Percentiles rank a stretch among this genome's conserved stretches.
Evolutionary conservation across 2,888 invertebrate species (phyloP).

Genomic region (Aproaerema taeniolella): DNA sequence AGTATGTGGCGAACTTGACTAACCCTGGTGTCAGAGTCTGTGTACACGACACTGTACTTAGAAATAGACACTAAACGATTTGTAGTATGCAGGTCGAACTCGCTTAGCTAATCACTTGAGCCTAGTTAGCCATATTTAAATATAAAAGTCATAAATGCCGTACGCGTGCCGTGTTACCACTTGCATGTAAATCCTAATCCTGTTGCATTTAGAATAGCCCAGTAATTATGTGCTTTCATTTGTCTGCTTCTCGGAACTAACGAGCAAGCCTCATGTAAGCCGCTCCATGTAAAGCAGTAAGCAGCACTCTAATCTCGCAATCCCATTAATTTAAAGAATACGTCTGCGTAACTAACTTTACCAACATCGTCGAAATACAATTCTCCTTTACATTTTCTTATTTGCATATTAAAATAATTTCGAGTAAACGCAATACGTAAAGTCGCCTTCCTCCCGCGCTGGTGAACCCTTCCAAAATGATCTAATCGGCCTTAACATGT

Average conservation of each 20-base stretch:
- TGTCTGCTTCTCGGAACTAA: conserved; percentile 72
- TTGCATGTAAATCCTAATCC: conserved; percentile 74
- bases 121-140: conserved; percentile 41
- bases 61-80: no score
- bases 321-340: conserved; percentile 77
- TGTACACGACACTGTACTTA: no score
- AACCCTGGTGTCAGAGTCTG: no score
- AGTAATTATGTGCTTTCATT: conserved; percentile 78
- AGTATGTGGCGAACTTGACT: no score
- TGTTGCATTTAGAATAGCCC: conserved; percentile 74
- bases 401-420: conserved; percentile 78
- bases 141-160: conserved; percentile 71
- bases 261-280: conserved; percentile 61
- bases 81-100: no score
- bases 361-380: conserved; percentile 70
- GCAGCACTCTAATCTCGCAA: conserved; percentile 73
- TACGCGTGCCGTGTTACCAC: conserved; percentile 69
- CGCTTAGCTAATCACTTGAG: not conserved
- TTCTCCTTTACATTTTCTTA: conserved; percentile 75
- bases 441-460: conserved; percentile 56
- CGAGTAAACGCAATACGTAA: conserved; percentile 73
- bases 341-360: conserved; percentile 69
- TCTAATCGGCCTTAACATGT: conserved; percentile 33
- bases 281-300: conserved; percentile 75
- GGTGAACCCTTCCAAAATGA: conserved; percentile 33